Evolutionary conservation across 1,140 invertebrate species (phyloP).

Genomic region (Pseudomyrmex dendroicus): DNA sequence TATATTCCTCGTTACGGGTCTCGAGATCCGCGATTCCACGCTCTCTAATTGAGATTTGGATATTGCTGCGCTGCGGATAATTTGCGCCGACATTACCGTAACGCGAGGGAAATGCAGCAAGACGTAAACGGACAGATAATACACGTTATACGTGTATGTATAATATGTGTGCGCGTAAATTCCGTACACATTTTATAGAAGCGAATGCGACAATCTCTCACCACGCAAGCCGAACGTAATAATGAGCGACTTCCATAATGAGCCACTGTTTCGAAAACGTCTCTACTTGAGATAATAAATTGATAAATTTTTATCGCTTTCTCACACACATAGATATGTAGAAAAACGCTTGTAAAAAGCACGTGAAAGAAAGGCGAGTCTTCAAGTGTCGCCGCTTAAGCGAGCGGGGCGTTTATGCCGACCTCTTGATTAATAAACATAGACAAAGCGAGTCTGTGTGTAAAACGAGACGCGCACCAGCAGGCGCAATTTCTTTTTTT

Average conservation of each 20-base stretch:
- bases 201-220: too few species aligned
- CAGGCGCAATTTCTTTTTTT: slow-evolving; percentile 52
- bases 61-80: background rate
- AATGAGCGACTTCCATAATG: too few species aligned
- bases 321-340: background rate
- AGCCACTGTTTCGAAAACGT: too few species aligned
- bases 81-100: background rate
- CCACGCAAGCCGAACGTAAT: too few species aligned
- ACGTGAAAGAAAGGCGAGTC: background rate
- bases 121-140: background rate
- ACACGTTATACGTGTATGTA: background rate
- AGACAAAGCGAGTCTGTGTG: background rate
- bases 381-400: slow-evolving; percentile 28
- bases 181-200: too few species aligned
- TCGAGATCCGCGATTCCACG: slow-evolving; percentile 37
- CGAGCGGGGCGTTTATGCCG: slow-evolving; percentile 33
- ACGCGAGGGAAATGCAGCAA: background rate
- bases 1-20: slow-evolving; percentile 67
- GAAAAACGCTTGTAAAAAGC: background rate
- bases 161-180: background rate
- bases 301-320: background rate
- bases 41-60: background rate
- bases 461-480: slow-evolving; percentile 19
- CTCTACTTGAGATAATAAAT: too few species aligned
- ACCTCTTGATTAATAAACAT: slow-evolving; percentile 71